Percentiles rank a stretch among this genome's conserved stretches.
phyloP scores from a whole-genome alignment of 2,888 invertebrate species.

The Tridacna gigas region DNA sequence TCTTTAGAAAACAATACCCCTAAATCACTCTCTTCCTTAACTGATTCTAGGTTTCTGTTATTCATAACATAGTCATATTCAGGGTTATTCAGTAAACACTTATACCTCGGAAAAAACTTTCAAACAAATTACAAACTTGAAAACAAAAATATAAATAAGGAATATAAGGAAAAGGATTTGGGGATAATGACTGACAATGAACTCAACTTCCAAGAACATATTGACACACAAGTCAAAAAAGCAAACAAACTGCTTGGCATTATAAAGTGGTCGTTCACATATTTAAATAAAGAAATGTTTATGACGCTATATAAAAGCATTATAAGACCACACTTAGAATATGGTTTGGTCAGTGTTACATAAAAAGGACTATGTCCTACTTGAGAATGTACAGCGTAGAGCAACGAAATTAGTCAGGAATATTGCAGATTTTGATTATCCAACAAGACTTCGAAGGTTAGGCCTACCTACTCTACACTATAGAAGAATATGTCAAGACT shows the following conservation, averaged over 20 bases:
- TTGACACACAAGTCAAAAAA: conserved; percentile 14
- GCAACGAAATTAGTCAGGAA: conserved; percentile 29
- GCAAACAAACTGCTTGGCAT: conserved; percentile 34
- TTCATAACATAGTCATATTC: no score
- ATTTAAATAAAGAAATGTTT: conserved; percentile 32
- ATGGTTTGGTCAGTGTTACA: conserved; percentile 34
- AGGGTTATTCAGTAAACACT: no score
- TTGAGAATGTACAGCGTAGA: conserved; percentile 39
- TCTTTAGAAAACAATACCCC: no score
- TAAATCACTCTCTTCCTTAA: no score
- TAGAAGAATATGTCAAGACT: not conserved
- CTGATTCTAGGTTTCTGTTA: no score
- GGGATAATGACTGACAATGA: no score
- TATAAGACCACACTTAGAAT: conserved; percentile 35
- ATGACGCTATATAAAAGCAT: conserved; percentile 32
- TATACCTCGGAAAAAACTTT: no score
- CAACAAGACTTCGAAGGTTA: not conserved
- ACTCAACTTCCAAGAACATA: no score
- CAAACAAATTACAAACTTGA: no score
- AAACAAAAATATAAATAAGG: no score
- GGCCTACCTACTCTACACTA: not conserved
- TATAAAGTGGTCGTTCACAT: conserved; percentile 27
- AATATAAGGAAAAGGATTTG: no score
- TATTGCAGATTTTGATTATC: conserved; percentile 10
- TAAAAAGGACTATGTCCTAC: conserved; percentile 20